Evolutionary conservation across 2,113 vertebrate species (phyloP).

Genomic region (Salvator merianae): DNA sequence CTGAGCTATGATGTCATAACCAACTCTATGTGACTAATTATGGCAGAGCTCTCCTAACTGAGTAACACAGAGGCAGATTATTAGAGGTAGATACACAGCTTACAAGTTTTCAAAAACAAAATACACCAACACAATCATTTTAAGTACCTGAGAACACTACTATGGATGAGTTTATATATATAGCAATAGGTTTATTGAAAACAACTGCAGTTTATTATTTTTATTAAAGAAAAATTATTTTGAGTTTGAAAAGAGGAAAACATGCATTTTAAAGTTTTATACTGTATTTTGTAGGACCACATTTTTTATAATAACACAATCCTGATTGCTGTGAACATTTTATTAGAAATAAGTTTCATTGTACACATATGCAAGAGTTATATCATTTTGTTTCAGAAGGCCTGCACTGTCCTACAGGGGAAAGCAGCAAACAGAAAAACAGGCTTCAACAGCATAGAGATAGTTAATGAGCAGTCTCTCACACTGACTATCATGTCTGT

Average conservation of each 20-base stretch:
- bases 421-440: no score
- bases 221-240: background rate
- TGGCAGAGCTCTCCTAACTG: background rate
- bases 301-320: background rate
- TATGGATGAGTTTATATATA: background rate
- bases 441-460: no score
- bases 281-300: background rate
- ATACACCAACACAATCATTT: background rate
- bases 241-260: background rate
- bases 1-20: conserved; percentile 23
- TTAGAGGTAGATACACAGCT: background rate
- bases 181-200: background rate
- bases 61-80: background rate
- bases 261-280: background rate
- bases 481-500: no score
- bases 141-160: background rate
- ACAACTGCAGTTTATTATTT: background rate
- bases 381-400: no score
- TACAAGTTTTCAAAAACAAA: background rate
- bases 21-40: conserved; percentile 1
- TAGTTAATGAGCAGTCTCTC: no score
- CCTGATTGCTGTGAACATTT: background rate
- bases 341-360: background rate
- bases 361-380: no score
- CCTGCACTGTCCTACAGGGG: no score